Evolutionary conservation across 2,888 invertebrate genomes (phyloP).

Genomic region (Trypoxylon attenuatum): DNA sequence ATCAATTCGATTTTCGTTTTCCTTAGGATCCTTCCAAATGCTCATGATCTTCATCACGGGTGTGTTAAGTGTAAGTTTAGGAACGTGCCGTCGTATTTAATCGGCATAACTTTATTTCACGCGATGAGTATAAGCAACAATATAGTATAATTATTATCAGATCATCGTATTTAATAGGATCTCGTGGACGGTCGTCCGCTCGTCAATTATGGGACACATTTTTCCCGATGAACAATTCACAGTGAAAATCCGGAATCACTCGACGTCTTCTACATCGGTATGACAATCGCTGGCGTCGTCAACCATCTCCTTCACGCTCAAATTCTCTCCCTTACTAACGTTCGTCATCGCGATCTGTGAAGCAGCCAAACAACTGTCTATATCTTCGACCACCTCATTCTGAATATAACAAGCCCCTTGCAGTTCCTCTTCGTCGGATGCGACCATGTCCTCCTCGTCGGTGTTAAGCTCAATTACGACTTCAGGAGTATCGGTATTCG

Average conservation of each 20-base stretch:
- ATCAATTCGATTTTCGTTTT: too few species aligned
- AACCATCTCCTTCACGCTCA: slow-evolving; percentile 54
- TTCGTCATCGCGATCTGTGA: slow-evolving; percentile 69
- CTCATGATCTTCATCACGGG: too few species aligned
- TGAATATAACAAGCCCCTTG: slow-evolving; percentile 61
- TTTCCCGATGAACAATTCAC: too few species aligned
- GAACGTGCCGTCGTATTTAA: not conserved
- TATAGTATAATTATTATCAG: not conserved
- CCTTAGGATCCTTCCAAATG: too few species aligned
- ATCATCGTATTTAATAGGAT: not conserved
- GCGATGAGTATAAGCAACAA: not conserved
- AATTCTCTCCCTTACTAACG: slow-evolving; percentile 63
- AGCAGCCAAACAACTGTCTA: slow-evolving; percentile 61
- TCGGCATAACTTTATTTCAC: not conserved
- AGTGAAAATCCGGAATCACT: too few species aligned
- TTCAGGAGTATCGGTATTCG: slow-evolving; percentile 35
- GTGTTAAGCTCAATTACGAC: slow-evolving; percentile 60
- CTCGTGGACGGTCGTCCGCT: not conserved
- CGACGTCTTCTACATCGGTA: slow-evolving; percentile 71
- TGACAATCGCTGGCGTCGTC: slow-evolving; percentile 65
- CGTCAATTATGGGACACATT: not conserved
- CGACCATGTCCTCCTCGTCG: slow-evolving; percentile 70
- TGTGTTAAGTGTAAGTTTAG: too few species aligned
- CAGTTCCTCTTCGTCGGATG: slow-evolving; percentile 67
- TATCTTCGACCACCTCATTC: slow-evolving; percentile 51